Evolutionary conservation across 1,140 invertebrate species (phyloP).

Genomic region (Neuroterus valhalla): DNA sequence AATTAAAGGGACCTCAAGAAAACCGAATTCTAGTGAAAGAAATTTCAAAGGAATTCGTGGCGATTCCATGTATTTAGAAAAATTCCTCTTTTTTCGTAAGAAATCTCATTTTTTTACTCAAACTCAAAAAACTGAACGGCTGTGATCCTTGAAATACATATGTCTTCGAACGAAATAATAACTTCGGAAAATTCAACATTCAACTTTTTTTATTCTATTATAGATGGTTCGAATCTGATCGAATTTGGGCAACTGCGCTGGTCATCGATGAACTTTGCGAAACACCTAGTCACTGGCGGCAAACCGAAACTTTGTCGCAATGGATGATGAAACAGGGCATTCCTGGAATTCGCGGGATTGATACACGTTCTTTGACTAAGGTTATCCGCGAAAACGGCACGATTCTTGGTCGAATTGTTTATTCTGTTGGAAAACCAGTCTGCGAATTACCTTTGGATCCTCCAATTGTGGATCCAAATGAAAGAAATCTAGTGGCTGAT

Average conservation of each 20-base stretch:
- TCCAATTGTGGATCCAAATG: conserved; percentile 85
- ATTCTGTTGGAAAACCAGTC: conserved; percentile 46
- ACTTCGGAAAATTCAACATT: background rate
- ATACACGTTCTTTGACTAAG: conserved; percentile 92
- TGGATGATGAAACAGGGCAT: conserved; percentile 90
- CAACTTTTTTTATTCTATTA: conserved; percentile 50
- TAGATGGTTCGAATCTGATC: conserved; percentile 93
- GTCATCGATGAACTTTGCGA: conserved; percentile 94
- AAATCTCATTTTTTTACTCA: too few species aligned
- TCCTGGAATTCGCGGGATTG: conserved; percentile 92
- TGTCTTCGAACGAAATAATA: too few species aligned
- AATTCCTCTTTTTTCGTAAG: too few species aligned
- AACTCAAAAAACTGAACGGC: too few species aligned
- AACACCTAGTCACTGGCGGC: conserved; percentile 93
- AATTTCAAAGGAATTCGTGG: too few species aligned
- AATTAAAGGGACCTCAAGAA: too few species aligned
- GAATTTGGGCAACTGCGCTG: conserved; percentile 94
- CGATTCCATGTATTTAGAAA: too few species aligned
- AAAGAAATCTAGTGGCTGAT: conserved; percentile 91
- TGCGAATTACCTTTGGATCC: conserved; percentile 68
- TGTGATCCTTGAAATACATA: too few species aligned
- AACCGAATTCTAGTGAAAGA: too few species aligned
- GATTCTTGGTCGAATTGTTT: conserved; percentile 87
- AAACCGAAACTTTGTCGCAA: conserved; percentile 83
- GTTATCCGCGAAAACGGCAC: conserved; percentile 89